Conservation (phyloP, 2,797 vertebrate species). For the Arvicola amphibius region DNA sequence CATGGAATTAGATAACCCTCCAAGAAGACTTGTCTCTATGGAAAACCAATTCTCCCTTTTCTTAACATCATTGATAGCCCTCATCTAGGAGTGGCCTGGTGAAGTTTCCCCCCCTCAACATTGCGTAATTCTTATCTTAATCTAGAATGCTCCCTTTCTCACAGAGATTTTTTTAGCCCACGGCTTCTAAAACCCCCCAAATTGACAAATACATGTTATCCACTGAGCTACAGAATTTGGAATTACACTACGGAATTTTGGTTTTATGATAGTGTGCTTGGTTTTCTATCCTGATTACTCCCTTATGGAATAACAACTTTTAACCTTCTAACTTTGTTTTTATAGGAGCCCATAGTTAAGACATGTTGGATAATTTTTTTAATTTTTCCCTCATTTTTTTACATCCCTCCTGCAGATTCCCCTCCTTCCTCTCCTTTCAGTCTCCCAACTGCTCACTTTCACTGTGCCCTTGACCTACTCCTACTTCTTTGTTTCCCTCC, state of each 20-base stretch:
- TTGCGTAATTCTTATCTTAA: neutral
- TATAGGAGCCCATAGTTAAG: neutral
- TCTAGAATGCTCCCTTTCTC: neutral
- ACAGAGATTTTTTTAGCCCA: constrained; percentile 6
- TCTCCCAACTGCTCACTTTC: neutral
- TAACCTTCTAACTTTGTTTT: neutral
- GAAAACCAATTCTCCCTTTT: neutral
- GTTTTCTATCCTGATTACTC: neutral
- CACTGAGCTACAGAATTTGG: neutral
- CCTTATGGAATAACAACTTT: neutral
- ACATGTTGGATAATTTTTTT: too few relatives aligned
- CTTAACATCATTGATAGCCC: neutral
- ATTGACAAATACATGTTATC: neutral
- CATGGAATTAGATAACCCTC: neutral
- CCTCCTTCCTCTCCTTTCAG: neutral
- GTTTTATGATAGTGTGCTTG: neutral
- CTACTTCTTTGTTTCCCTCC: neutral
- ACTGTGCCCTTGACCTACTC: neutral
- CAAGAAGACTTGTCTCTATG: neutral
- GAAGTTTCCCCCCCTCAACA: neutral
- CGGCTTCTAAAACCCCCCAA: neutral
- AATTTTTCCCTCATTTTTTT: neutral
- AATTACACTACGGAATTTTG: neutral
- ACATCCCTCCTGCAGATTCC: neutral
- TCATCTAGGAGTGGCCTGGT: neutral